These are phyloP conservation scores for Eulacestoma nigropectus DNA, from an alignment of 2,113 vertebrate species.

Conservation along the genomic window DNA sequence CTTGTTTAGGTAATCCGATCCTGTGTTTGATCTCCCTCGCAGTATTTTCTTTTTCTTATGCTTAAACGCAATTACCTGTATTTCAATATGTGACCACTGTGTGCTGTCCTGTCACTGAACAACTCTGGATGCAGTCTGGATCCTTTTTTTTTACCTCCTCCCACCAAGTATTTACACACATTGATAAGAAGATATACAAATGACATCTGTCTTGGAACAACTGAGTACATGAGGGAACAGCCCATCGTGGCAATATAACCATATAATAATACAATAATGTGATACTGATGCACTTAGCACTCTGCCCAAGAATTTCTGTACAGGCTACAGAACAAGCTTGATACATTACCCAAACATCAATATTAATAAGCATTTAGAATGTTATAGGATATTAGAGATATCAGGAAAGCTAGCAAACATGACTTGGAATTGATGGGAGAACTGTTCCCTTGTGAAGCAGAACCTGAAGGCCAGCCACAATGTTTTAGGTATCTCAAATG, in stretches of 20 bases:
- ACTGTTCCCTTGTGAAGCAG: neutral
- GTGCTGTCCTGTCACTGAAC: neutral
- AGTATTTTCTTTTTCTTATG: neutral
- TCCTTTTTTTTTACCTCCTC: neutral
- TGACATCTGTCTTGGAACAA: neutral
- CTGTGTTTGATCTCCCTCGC: neutral
- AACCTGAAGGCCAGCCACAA: neutral
- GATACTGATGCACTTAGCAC: neutral
- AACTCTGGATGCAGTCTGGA: neutral
- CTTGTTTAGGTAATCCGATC: neutral
- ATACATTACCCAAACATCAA: rapidly evolving
- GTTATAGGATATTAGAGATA: neutral
- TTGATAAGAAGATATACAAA: neutral
- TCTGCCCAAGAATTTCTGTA: neutral
- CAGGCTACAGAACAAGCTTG: neutral
- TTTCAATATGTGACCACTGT: neutral
- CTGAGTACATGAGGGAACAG: neutral
- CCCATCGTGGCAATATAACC: rapidly evolving
- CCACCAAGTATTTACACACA: neutral
- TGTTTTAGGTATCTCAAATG: neutral
- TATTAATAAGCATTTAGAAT: neutral
- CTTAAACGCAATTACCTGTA: neutral
- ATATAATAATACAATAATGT: too few relatives aligned
- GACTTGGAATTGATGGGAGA: neutral
- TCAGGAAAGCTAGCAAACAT: neutral